phyloP scores from a whole-genome alignment of 2,888 invertebrate genomes.

The Sphecodes monilicornis region DNA sequence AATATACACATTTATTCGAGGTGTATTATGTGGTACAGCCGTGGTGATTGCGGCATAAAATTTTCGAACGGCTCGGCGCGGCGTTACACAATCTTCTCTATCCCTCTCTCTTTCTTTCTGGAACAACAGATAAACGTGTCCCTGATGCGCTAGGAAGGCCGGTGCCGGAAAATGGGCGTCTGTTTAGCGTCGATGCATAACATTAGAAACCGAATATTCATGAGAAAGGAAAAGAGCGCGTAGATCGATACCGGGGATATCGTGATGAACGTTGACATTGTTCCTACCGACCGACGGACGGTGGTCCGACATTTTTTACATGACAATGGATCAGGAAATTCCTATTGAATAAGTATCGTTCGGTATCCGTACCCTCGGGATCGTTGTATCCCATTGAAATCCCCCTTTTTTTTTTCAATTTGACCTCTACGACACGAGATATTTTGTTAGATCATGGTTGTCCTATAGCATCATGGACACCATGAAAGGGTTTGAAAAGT shows the following conservation, averaged over 20 bases:
- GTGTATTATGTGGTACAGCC: background rate
- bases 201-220: constrained; percentile 27
- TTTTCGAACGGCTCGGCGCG: constrained; percentile 14
- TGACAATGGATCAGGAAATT: constrained; percentile 21
- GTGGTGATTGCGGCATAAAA: background rate
- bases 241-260: constrained; percentile 12
- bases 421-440: background rate
- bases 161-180: constrained; percentile 14
- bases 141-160: background rate
- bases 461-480: background rate
- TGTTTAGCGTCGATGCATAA: constrained; percentile 6
- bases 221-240: background rate
- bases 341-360: background rate
- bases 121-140: constrained; percentile 11
- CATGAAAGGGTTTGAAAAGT: no score
- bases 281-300: background rate
- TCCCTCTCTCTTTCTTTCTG: background rate
- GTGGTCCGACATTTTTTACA: background rate
- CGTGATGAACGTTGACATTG: constrained; percentile 1
- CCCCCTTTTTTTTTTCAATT: background rate
- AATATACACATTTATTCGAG: constrained; percentile 24
- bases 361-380: background rate
- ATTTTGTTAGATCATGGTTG: background rate
- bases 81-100: constrained; percentile 7
- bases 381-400: background rate